Evolutionary conservation across 2,113 vertebrate genomes (phyloP).

Genomic region (Sander vitreus): DNA sequence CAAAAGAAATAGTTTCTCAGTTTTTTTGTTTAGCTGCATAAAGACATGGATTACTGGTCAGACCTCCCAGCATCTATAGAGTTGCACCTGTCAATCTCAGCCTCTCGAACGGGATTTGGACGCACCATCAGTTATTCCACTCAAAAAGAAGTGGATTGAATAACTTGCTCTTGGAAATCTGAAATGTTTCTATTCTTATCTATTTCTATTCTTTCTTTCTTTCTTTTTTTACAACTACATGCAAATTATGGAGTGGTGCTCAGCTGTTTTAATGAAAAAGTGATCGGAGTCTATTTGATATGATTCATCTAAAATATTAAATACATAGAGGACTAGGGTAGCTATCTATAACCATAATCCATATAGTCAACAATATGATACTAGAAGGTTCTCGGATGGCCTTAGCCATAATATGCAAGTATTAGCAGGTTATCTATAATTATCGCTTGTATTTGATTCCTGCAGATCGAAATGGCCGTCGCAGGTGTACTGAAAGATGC

Average conservation of each 20-base stretch:
- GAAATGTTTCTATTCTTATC: background rate
- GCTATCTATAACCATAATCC: background rate
- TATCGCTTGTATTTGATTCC: conserved; percentile 10
- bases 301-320: background rate
- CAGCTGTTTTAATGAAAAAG: background rate
- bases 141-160: conserved; percentile 31
- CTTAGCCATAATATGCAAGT: background rate
- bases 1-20: conserved; percentile 13
- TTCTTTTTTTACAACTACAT: background rate
- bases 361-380: background rate
- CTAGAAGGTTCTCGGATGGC: background rate
- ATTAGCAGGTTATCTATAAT: background rate
- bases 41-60: conserved; percentile 59
- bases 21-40: background rate
- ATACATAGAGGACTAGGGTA: background rate
- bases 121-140: background rate
- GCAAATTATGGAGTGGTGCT: background rate
- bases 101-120: conserved; percentile 25
- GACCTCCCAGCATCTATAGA: conserved; percentile 39
- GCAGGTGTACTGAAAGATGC: conserved; percentile 81
- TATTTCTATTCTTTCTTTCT: background rate
- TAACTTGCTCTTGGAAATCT: conserved; percentile 1
- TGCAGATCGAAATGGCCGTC: conserved; percentile 83
- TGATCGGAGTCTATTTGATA: background rate
- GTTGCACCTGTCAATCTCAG: conserved; percentile 17